Evolutionary conservation across 2,888 invertebrate species (phyloP).

Genomic region (Imbricaverruca yamaguchii): DNA sequence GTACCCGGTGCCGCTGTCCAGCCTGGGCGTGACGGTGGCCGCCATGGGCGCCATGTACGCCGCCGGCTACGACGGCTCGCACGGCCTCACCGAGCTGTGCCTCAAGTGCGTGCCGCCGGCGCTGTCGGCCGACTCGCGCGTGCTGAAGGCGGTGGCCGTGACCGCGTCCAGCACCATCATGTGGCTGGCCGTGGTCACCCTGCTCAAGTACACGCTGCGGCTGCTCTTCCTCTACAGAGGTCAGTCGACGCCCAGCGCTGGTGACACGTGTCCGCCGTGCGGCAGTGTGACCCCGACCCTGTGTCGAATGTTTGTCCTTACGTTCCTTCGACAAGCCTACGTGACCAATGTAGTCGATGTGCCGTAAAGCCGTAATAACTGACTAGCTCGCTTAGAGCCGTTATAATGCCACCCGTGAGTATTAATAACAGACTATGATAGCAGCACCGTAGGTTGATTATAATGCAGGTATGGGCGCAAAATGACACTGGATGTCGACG

Average conservation of each 20-base stretch:
- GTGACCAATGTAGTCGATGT: no score
- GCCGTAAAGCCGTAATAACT: no score
- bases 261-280: no score
- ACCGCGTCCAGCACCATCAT: slow-evolving; percentile 60
- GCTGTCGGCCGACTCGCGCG: slow-evolving; percentile 24
- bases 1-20: slow-evolving; percentile 88
- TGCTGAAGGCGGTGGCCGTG: slow-evolving; percentile 51
- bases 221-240: slow-evolving; percentile 87
- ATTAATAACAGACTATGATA: no score
- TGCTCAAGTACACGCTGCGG: slow-evolving; percentile 80
- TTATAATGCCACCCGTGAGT: no score
- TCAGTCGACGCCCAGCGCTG: slow-evolving; percentile 30
- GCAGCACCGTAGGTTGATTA: no score
- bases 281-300: no score
- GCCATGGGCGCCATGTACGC: slow-evolving; percentile 71
- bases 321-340: no score
- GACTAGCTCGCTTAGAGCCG: no score
- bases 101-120: slow-evolving; percentile 58
- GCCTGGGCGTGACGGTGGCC: slow-evolving; percentile 73
- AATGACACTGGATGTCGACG: no score
- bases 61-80: slow-evolving; percentile 69
- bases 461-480: no score
- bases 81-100: slow-evolving; percentile 68
- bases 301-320: no score
- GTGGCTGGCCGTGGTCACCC: slow-evolving; percentile 79